Base-by-base conservation (phyloP, 2,888 invertebrate genomes). In the Pyrochroa serraticornis region DNA sequence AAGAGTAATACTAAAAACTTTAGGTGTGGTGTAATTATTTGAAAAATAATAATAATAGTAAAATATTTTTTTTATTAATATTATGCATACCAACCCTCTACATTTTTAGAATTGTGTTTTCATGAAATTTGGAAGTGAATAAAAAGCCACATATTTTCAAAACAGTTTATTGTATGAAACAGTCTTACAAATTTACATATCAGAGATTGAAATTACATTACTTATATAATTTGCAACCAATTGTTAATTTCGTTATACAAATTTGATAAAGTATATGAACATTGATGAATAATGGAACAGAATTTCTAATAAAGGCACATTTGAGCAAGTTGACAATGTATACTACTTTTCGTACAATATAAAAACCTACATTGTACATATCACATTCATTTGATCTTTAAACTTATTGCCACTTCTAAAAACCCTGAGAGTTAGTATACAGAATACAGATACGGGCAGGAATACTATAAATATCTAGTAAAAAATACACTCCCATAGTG, bases 291-390 rank as follows among this genome's bases (percentile, higher is more conserved):
- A 53, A 48, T 45, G 33, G 39, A 63, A 59, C 49, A 58, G 51
- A 58, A 58, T 47, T 42, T 63, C 66, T 70, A 72, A 67, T 68
- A 72, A 77, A 77, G 77, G 77, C 77, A 77, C 77, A 76, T 73
- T 76, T 77, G 77, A 77, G 77, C 77, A 77, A 75, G 74, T 72
- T 69, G 70, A 73, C 70, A 73, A 70, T 69, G 70, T 72, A 73
- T 73, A 75, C 73, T 73, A 71, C 68, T 68, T 64, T 62, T 58
- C 45, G 67, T 69, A 68, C 65, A 69, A 63, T 66, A 68, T 62
- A 62, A 58, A 43, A 69, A 68, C 65, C 71, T 70, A 71, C 67
- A 66, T 72, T 70, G 67, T 71, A 72, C 71, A 69, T 72, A 73
- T 72, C 73, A 72, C 71, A 73, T 70, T 72, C 65, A 71, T 62